Evolutionary conservation across 1,140 invertebrate genomes (phyloP), one percentile per base, ranked within the genome.

Genomic region (Physella acuta): DNA sequence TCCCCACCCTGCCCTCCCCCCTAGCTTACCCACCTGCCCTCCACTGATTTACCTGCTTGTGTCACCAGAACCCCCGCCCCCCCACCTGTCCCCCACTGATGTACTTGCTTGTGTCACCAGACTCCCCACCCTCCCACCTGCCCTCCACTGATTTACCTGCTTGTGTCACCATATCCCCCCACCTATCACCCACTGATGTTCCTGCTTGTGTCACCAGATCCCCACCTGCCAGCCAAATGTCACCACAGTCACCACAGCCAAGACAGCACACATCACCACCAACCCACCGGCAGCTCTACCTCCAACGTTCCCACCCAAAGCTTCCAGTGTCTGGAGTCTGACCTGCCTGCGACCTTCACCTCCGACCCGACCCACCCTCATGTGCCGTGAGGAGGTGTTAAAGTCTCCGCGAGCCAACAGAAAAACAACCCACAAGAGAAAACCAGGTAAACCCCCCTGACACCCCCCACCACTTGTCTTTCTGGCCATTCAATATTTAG

Each of bases 281-380:
- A 65, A 70, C 72, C 64, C 71, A 71, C 60, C 70, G 70, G 37
- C 71, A 31, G 56, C 74, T 59, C 68, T 70, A 70, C 67, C 67
- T 2, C 68, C 68, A 55, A 71, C 74, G 53, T 71, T 73, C n/a
- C 74, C 72, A 68, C 71, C 66, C 59, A 78, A 78, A 61, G 75
- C 76, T 3, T 65, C 60, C 60, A 73, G 49, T 68, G 72, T 76
- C 58, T 94, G 92, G 92, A 91, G 89, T 77, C 89, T 92, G 79
- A 91, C 89, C 70, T 91, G 91, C 85, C 85, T 94, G 68, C 88
- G 92, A 44, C 92, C 92, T 0, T 89, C 91, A 67, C 91, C 92
- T 55, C 92, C 93, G 16, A 84, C 92, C 56, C 87, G 92, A 73
- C 92, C 92, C 52, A 89, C 90, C 77, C 86, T 90, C 53, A 86